Evolutionary conservation across 2,113 vertebrate genomes (phyloP), one percentile per base, ranked within the genome.

Genomic region (Anoplopoma fimbria): DNA sequence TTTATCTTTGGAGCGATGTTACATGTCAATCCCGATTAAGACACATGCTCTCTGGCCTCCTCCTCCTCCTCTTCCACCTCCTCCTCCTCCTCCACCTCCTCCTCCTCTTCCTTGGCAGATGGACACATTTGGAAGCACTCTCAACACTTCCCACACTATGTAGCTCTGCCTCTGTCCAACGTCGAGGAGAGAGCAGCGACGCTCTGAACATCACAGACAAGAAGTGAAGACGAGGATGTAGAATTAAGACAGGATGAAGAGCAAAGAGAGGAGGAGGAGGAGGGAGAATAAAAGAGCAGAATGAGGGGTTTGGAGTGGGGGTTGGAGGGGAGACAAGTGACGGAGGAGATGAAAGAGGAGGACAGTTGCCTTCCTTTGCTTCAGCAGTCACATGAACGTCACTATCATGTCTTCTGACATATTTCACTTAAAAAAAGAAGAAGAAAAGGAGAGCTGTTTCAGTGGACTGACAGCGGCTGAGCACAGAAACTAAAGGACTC

Each of bases 1-100:
- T 77, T 82, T 79, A 81, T 87, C 85, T 82, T 29, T 8, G 19
- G 60, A 77, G 69, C 29, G 34, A 79, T 79, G 65, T 69, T 57
- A 64, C 82, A 55, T 75, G 82, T 87, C 82, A 82, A 67, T 89
- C 84, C 82, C n/a, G 77, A 91, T 92, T 81, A 83, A 86, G 79
- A 84, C 82, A 77, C 85, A 40, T 85, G 82, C 78, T 86, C 87
- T 25, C 57, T 84, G 69, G 53, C 84, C 85, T 85, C 84, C 9
- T 75, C 79, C 71, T 72, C 45, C 9, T 62, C 74, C 29, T 64
- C 82, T 38, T 69, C 65, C 53, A 75, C 75, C 55, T 51, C 60
- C 31, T 51, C 64, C 29, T 42, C 69, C 63, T 65, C 71, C 25
- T 62, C 70, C 68, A 68, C 62, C 68, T 51, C 78, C 67, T 73